Evolutionary conservation across 30 jellyfish, hydroid and myxozoan genomes (phyloP).

Genomic region (Sanderia malayensis): DNA sequence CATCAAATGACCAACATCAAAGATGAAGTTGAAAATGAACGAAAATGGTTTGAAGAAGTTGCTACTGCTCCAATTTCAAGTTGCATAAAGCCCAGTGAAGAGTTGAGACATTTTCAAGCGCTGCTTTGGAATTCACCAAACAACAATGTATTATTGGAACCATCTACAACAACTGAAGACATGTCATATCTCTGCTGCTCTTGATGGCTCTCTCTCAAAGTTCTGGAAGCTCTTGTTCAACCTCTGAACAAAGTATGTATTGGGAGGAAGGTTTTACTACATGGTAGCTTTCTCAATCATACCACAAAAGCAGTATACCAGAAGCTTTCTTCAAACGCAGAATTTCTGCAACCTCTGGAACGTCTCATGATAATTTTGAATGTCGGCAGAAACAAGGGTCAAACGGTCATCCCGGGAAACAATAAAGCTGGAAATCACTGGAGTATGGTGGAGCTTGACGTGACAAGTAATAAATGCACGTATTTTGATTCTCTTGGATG

Average conservation of each 20-base stretch:
- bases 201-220: neutral
- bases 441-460: no score
- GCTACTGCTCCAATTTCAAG: neutral
- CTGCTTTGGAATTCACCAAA: neutral
- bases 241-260: neutral
- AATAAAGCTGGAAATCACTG: neutral
- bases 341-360: neutral
- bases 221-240: neutral
- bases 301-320: neutral
- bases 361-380: neutral
- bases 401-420: neutral
- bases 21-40: neutral
- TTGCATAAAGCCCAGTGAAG: neutral
- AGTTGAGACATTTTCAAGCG: neutral
- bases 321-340: neutral
- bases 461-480: no score
- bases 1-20: neutral
- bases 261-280: neutral
- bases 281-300: neutral
- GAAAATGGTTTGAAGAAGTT: neutral
- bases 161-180: neutral
- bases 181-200: constrained; percentile 2
- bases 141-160: neutral
- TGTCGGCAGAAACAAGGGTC: neutral
- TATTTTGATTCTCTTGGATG: no score